Evolutionary conservation across 2,797 vertebrate species (phyloP), one percentile per base, ranked within the genome.

Genomic region (Meda fulgida): DNA sequence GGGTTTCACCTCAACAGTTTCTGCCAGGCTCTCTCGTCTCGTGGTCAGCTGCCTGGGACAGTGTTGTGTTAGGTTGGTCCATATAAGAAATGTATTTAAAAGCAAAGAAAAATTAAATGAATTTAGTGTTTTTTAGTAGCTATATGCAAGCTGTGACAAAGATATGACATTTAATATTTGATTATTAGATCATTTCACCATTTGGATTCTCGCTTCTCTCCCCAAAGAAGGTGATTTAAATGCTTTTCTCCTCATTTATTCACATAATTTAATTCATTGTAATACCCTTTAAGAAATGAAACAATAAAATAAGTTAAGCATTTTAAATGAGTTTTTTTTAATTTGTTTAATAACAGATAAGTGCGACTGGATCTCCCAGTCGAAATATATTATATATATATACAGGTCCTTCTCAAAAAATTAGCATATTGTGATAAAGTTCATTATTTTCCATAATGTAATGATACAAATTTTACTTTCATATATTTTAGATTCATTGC

Each of bases 1-100:
- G 43, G 23, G 81, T 83, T 65, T 73, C 81, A 83, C 38, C 40
- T 75, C 70, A 36, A 10, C 58, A 29, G 70, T 65, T 83, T 73
- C 81, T 75, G 81, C 81, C 55, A 76, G 72, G 60, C 58, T 83
- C 23, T n/a, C 71, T 51, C 4, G 58, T 83, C 81, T 83, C 58
- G 19, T 51, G 71, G 81, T 83, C 71, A 83, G 58, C 21, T 83
- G 58, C 10, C 43, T 72, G 71, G 31, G 58, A 76, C 31, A 8
- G 40, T 36, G 78, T n/a, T 79, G 40, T 75, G 38, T 23, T 36
- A n/a, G 16, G 21, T 36, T 29, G 29, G 70, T 75, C 10, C 26
- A 51, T n/a, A 4, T 34, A 10, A 19, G 29, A 5, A 40, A 4
- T 21, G 16, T 23, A 29, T 65, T 58, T 23, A 38, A 76, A 53